phyloP scores from a whole-genome alignment of 2,113 vertebrate species.

The Patagioenas fasciata region DNA sequence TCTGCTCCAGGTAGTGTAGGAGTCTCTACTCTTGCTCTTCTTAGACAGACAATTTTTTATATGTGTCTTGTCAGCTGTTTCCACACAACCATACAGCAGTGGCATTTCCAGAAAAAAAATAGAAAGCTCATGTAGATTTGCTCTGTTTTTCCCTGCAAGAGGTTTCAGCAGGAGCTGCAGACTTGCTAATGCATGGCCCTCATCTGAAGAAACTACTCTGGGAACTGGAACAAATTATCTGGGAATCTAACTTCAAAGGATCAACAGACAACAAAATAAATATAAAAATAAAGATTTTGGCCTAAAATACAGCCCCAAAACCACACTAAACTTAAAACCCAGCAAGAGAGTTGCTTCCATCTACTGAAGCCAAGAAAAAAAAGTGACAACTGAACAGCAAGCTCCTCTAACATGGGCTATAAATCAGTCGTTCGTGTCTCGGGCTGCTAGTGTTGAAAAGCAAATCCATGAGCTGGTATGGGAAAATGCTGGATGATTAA shows the following conservation, averaged over 20 bases:
- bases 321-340: not conserved
- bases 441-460: not conserved
- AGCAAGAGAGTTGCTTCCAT: constrained; percentile 20
- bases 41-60: not conserved
- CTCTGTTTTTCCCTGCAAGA: not conserved
- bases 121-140: not conserved
- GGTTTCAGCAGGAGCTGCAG: not conserved
- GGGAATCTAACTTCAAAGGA: constrained; percentile 5
- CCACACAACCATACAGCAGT: not conserved
- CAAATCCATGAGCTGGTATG: not conserved
- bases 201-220: not conserved
- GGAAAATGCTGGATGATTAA: constrained; percentile 7
- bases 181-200: not conserved
- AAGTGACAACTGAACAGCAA: not conserved
- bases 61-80: not conserved
- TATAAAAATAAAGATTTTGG: not conserved
- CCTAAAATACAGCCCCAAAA: not conserved
- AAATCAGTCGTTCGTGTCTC: not conserved
- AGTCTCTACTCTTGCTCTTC: not conserved
- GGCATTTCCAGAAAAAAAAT: not conserved
- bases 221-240: constrained; percentile 36
- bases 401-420: not conserved
- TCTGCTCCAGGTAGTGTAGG: not conserved
- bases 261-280: constrained; percentile 4
- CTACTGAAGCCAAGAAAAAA: constrained; percentile 5